These are phyloP conservation scores for Siphamia tubifer DNA, from an alignment of 2,113 vertebrate genomes.

Conservation along the genomic window DNA sequence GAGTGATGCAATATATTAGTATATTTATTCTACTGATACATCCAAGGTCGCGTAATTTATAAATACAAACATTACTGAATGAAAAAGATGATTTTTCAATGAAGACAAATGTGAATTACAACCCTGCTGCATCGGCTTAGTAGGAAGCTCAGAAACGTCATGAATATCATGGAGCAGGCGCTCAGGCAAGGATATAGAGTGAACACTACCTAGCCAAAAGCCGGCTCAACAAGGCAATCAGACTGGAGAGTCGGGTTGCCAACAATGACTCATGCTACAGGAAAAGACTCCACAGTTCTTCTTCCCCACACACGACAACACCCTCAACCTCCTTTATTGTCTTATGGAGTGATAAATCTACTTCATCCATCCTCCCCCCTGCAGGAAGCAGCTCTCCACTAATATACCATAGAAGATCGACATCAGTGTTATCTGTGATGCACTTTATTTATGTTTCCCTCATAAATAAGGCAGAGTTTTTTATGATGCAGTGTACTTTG, in stretches of 20 bases:
- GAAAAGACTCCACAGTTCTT: constrained; percentile 55
- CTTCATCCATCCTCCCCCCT: background rate
- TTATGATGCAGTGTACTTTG: background rate
- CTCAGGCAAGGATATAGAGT: constrained; percentile 44
- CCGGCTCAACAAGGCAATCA: constrained; percentile 64
- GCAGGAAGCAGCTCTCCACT: background rate
- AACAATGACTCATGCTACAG: constrained; percentile 66
- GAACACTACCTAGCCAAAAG: constrained; percentile 52
- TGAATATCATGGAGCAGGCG: constrained; percentile 45
- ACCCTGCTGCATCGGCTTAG: constrained; percentile 9
- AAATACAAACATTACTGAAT: background rate
- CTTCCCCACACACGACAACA: constrained; percentile 34
- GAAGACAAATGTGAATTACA: background rate
- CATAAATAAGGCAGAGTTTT: background rate
- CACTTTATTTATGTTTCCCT: background rate
- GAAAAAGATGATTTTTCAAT: background rate
- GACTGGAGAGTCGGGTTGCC: constrained; percentile 54
- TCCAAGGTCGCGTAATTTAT: background rate
- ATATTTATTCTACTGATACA: background rate
- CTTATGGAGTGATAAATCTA: constrained; percentile 22
- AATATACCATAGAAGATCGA: background rate
- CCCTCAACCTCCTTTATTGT: constrained; percentile 43
- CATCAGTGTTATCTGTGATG: background rate
- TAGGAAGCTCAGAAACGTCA: constrained; percentile 16
- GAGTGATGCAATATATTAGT: background rate